Conservation (phyloP, 2,113 vertebrate genomes). For the Notarius lentiginosus region DNA sequence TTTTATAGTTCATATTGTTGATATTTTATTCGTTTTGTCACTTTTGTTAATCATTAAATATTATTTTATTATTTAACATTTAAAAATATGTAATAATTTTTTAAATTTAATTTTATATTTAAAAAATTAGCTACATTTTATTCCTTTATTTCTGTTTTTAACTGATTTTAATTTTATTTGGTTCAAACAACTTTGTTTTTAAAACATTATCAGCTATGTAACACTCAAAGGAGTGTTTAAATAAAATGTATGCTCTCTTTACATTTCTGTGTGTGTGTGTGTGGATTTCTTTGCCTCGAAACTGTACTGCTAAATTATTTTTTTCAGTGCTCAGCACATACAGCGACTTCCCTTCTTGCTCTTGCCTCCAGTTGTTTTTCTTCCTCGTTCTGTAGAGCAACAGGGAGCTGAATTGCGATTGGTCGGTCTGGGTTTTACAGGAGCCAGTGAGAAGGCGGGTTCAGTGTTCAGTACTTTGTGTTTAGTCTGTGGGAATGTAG, state of each 20-base stretch:
- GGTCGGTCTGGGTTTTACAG: constrained; percentile 43
- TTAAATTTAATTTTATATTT: background rate
- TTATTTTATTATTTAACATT: too few relatives aligned
- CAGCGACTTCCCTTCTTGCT: background rate
- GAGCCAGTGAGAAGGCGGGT: constrained; percentile 57
- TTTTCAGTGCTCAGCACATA: background rate
- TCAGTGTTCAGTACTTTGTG: constrained; percentile 23
- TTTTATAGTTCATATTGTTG: too few relatives aligned
- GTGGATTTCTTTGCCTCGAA: background rate
- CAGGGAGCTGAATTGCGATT: constrained; percentile 55
- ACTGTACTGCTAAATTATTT: too few relatives aligned
- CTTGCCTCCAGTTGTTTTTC: constrained; percentile 24
- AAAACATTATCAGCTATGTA: too few relatives aligned
- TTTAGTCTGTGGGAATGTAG: constrained; percentile 59
- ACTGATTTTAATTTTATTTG: too few relatives aligned
- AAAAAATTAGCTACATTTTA: background rate
- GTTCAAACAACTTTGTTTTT: too few relatives aligned
- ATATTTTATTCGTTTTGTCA: too few relatives aligned
- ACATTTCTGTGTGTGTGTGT: background rate
- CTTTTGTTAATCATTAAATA: too few relatives aligned
- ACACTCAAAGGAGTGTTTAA: background rate
- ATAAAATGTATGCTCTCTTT: background rate
- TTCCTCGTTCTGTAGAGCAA: constrained; percentile 33
- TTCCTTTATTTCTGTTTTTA: too few relatives aligned
- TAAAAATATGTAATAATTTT: too few relatives aligned